Evolutionary conservation across 2,113 vertebrate species (phyloP), one percentile per base, ranked within the genome.

Genomic region (Sturnira hondurensis): DNA sequence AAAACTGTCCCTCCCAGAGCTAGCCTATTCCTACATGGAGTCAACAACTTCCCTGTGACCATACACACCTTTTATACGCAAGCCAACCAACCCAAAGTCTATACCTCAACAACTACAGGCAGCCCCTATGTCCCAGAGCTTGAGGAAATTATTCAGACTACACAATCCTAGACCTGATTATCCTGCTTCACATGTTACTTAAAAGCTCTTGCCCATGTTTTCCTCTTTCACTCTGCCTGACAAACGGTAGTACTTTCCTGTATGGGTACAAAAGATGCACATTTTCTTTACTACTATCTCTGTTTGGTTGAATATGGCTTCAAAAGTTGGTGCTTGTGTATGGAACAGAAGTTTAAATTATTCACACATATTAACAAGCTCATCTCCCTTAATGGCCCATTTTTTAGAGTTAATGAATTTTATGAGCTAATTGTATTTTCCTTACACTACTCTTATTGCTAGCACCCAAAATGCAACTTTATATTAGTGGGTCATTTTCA

Each of bases 401-500:
- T 87, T 94, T 81, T 82, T 70, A 65, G 33, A 85, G 47, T 52
- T 80, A 68, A 54, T 89, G 54, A 93, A 80, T 14, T 82, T 88
- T 26, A 77, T 33, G 65, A 73, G 43, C 33, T 36, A 81, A 7
- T 10, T 76, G 22, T 24, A 88, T 88, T 93, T 93, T 82, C 81
- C 83, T 17, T 77, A 63, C 61, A 80, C 24, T 63, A 8, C 10
- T 97, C 70, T 71, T 70, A 84, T 5, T 80, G 85, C n/a, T 16
- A 95, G 88, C 15, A 24, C 36, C 76, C 58, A 88, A 76, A 89
- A 96, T 19, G 12, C 70, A 81, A 38, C 81, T 80, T 43, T 81
- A 85, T 68, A 22, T 45, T 78, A 71, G 50, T 70, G 73, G 56
- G n/a, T 36, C 80, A 56, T 82, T 97, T 94, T 92, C 22, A 95